Conservation (phyloP, 1,140 invertebrate species). For the Phymorhynchus buccinoides region DNA sequence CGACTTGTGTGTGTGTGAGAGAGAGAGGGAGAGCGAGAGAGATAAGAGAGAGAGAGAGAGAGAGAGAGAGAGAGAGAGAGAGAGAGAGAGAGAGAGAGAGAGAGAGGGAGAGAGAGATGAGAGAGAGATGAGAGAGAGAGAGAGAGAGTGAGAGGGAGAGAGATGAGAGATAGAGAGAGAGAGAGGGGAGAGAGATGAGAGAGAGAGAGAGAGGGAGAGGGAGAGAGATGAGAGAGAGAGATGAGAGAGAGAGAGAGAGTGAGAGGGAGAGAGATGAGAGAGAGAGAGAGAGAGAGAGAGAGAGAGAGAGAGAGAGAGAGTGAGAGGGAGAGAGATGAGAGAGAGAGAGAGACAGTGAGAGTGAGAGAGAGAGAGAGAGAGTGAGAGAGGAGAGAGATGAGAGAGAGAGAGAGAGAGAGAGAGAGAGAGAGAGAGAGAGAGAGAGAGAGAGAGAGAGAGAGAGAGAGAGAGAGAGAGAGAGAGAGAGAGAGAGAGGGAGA, state of each 20-base stretch:
- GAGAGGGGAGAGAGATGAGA: no score
- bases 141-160: no score
- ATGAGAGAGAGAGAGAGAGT: constrained; percentile 57
- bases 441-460: constrained; percentile 57
- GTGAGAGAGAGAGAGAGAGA: neutral
- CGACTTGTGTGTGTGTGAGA: no score
- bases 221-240: constrained; percentile 76
- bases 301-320: neutral
- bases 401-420: neutral
- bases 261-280: no score
- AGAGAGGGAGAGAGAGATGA: neutral
- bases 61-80: neutral
- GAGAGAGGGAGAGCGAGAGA: no score
- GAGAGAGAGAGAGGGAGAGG: neutral
- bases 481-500: constrained; percentile 10
- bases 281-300: neutral
- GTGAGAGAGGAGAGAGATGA: no score
- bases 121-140: no score
- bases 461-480: constrained; percentile 76
- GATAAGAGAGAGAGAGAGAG: no score
- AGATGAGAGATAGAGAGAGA: no score
- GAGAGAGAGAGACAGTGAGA: neutral
- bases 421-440: no score
- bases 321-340: no score
- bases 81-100: neutral